Evolutionary conservation across 2,113 vertebrate species (phyloP).

Genomic region (Istiophorus platypterus): DNA sequence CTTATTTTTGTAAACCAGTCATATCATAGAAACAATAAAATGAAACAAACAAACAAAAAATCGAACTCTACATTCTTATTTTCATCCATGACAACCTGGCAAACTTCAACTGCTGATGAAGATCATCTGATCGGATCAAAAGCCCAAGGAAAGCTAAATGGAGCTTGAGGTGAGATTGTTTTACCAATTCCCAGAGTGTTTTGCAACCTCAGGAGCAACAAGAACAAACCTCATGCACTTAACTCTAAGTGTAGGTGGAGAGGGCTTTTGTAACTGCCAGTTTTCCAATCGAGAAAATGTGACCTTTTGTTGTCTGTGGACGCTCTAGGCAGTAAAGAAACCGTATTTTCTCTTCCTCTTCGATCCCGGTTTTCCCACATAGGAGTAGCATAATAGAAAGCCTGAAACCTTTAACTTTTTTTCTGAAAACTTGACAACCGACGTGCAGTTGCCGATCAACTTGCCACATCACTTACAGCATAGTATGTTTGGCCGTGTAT

Average conservation of each 20-base stretch:
- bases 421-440: not conserved
- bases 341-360: not conserved
- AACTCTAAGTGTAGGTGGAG: not conserved
- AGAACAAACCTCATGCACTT: not conserved
- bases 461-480: not conserved
- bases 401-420: not conserved
- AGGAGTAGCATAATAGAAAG: not conserved
- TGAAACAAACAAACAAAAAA: not conserved
- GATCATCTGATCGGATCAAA: not conserved
- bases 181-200: not conserved
- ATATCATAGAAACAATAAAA: too few relatives aligned
- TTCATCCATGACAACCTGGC: not conserved
- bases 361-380: not conserved
- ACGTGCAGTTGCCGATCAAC: not conserved
- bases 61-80: not conserved
- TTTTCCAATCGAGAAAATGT: slow-evolving; percentile 4
- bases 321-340: slow-evolving; percentile 1
- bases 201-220: not conserved
- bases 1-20: too few relatives aligned
- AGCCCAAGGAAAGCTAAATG: not conserved
- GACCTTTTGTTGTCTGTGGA: not conserved
- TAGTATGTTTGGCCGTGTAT: not conserved
- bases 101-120: not conserved
- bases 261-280: not conserved
- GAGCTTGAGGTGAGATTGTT: not conserved